Percentiles rank a stretch among this genome's conserved stretches.
These are phyloP conservation scores for Hypotaenidia okinawae DNA, from an alignment of 2,797 vertebrate genomes.

Conservation along the genomic window DNA sequence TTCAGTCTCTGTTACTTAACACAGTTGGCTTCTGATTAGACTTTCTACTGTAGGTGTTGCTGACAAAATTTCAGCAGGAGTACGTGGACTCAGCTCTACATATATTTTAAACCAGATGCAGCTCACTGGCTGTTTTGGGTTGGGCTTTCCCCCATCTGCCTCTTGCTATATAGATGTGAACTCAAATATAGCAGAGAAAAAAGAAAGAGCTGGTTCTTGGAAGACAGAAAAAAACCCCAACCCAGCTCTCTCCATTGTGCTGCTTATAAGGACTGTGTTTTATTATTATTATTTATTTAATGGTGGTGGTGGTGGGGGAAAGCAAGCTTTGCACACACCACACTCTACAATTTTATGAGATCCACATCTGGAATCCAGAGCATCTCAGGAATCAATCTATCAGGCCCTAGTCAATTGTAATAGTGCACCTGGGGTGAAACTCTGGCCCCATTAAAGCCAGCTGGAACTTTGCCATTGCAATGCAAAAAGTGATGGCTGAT, in stretches of 20 bases:
- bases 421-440: constrained; percentile 69
- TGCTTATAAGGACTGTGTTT: not conserved
- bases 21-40: constrained; percentile 49
- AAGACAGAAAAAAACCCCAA: not conserved
- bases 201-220: constrained; percentile 9
- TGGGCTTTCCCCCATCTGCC: not conserved
- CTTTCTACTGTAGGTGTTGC: constrained; percentile 43
- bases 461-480: constrained; percentile 59
- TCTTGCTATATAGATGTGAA: not conserved
- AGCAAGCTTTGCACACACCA: not conserved
- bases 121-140: not conserved
- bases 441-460: constrained; percentile 61
- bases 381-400: constrained; percentile 72
- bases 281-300: constrained; percentile 53
- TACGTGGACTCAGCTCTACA: not conserved
- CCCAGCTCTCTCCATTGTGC: not conserved
- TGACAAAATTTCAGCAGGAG: constrained; percentile 58
- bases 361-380: constrained; percentile 73
- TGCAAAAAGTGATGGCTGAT: constrained; percentile 64
- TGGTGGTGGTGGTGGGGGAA: not conserved
- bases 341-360: constrained; percentile 51
- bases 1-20: constrained; percentile 12
- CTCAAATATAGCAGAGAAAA: not conserved
- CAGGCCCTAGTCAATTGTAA: constrained; percentile 68
- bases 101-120: constrained; percentile 8